Evolutionary conservation across 2,797 vertebrate genomes (phyloP), one percentile per base, ranked within the genome.

Genomic region (Schizothorax lantsangensis): DNA sequence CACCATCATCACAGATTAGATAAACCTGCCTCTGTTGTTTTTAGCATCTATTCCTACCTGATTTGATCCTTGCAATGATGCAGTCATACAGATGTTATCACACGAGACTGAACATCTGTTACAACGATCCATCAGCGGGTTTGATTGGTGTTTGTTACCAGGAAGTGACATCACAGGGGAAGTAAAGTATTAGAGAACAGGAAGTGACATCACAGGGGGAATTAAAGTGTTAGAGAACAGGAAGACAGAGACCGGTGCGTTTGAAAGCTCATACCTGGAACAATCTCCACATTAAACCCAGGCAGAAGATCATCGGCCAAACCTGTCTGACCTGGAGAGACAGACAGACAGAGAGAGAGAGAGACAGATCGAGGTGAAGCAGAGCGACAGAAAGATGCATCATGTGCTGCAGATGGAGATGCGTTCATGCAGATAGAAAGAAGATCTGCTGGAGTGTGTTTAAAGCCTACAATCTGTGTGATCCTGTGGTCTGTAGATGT

Each of bases 221-320:
- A 79, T 59, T 43, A 84, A 23, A 91, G 88, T 49, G 79, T 86
- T 82, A 84, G 68, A 73, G 54, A 78, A 71, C 69, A 78, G 84
- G 26, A 84, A 83, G 62, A 93, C 93, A 93, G 84, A 92, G 91
- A 87, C 91, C 93, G 87, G 92, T 93, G 91, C 89, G 90, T 52
- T 36, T 49, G 73, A 83, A 91, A 93, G 93, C 88, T 96, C 96
- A 93, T 99, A 99, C 98, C 98, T 99, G 98, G 97, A 97, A 99
- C 98, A 95, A 99, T 96, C 95, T 97, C 97, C 97, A 97, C 96
- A 96, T 98, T 97, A 97, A 99, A 97, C 94, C 95, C 97, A 96
- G 98, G 98, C 94, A 99, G 97, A 92, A 99, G 97, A 96, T 97
- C 98, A 95, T 97, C 97, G 96, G 97, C 95, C 94, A 96, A 95